These are phyloP conservation scores for Myiagra hebetior DNA, from an alignment of 2,113 vertebrate genomes.

Conservation along the genomic window DNA sequence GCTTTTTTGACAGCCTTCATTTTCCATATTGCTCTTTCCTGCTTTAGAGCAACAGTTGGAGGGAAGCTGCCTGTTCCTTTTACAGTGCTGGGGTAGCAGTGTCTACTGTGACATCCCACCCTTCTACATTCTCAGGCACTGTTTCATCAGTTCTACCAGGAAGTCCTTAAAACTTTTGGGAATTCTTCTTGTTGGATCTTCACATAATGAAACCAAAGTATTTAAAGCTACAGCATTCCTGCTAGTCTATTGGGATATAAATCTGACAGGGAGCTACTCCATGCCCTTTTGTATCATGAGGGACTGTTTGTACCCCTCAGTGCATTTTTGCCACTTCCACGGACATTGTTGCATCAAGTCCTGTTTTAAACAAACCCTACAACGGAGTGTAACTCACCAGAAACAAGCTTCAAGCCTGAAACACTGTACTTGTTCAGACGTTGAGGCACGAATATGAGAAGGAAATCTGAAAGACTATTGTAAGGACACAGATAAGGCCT, in stretches of 20 bases:
- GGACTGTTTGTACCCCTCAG: not conserved
- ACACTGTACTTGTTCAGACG: not conserved
- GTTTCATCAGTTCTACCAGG: not conserved
- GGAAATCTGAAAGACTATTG: not conserved
- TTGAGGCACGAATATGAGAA: not conserved
- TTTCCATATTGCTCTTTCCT: not conserved
- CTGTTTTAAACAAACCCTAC: not conserved
- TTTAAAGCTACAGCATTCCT: not conserved
- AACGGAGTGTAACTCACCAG: not conserved
- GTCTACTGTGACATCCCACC: not conserved
- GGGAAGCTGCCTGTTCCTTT: not conserved
- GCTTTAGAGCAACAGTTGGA: not conserved
- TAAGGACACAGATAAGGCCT: not conserved
- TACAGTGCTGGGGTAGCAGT: not conserved
- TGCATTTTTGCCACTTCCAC: not conserved
- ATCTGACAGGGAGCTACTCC: not conserved
- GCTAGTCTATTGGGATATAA: not conserved
- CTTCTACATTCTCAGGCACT: not conserved
- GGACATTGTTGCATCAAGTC: not conserved
- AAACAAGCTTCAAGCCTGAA: not conserved
- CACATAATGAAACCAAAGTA: not conserved
- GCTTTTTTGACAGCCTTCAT: not conserved
- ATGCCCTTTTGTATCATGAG: not conserved
- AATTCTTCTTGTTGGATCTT: not conserved
- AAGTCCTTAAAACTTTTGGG: not conserved